Evolutionary conservation across 92 coral and sea anemone genomes (phyloP), one percentile per base, ranked within the genome.

Genomic region (Isaurus tuberculatus): DNA sequence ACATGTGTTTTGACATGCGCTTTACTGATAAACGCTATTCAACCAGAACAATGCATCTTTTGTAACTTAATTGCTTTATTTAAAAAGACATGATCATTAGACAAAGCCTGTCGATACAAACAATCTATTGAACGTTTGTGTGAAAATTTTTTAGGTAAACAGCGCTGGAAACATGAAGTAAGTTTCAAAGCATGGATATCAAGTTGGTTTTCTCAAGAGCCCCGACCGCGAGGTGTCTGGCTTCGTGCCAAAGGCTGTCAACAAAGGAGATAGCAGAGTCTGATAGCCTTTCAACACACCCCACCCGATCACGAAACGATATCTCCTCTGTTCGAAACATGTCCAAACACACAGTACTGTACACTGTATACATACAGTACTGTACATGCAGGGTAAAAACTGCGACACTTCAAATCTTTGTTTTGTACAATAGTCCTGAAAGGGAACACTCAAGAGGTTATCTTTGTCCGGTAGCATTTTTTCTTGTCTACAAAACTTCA

Each of bases 1-100:
- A 87, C 98, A 93, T 93, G 98, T 93, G 98, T 89, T 91, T 80
- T 91, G 95, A 93, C 98, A 93, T 91, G 98, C 91, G 98, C 98
- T 86, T 86, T 88, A 85, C 90, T 72, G 98, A 93, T 93, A 89
- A 93, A 93, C 79, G 95, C 88, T 89, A 91, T 93, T 93, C 95
- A 91, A 29, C 72, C 79, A 72, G 81, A 79, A 91, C 92, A 93
- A 91, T 89, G 93, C 83, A 53, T 69, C 93, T 89, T 91, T 93
- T 91, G 94, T 91, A 77, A 67, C 84, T 87, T 93, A 91, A 93
- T 93, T 93, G 95, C 91, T 93, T 93, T 89, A 91, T 93, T 93
- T 93, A 91, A 89, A 88, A 89, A 90, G 96, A 88, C 91, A 90
- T 88, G 91, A 88, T 86, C 87, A 72, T 67, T 75, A 73, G 64